These are phyloP conservation scores for Strigops habroptila DNA, from an alignment of 2,113 vertebrate genomes.

Conservation along the genomic window DNA sequence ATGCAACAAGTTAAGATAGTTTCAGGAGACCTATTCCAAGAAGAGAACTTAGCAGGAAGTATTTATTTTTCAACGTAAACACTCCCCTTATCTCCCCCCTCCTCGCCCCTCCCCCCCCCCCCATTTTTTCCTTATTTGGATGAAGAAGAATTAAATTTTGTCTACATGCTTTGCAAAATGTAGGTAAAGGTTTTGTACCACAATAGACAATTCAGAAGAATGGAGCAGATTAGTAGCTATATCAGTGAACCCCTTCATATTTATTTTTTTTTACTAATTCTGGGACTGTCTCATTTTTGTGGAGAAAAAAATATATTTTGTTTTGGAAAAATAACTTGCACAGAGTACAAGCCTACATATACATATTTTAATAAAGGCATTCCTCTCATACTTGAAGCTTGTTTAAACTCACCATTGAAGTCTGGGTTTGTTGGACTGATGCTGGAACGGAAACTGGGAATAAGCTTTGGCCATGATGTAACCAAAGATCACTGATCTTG, in stretches of 20 bases:
- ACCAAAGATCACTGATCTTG: slow-evolving; percentile 2
- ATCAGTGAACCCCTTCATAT: neutral
- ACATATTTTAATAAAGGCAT: slow-evolving; percentile 32
- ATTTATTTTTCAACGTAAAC: neutral
- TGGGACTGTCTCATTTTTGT: neutral
- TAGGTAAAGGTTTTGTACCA: neutral
- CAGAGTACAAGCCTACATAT: neutral
- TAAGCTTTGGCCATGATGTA: neutral
- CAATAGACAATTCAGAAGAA: neutral
- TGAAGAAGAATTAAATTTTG: neutral
- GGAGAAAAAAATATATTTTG: neutral
- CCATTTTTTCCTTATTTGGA: neutral
- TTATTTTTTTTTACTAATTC: neutral
- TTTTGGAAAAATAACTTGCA: neutral
- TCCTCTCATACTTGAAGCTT: slow-evolving; percentile 4
- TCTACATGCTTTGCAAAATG: neutral
- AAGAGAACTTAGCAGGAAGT: neutral
- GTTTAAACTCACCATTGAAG: slow-evolving; percentile 22
- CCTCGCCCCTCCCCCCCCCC: neutral
- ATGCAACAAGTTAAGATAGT: neutral
- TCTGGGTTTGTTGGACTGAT: neutral
- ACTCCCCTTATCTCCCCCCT: neutral
- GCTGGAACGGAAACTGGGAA: neutral
- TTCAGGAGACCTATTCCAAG: neutral
- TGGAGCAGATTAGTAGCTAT: neutral